Evolutionary conservation across 2,888 invertebrate species (phyloP), one percentile per base, ranked within the genome.

Genomic region (Limnephilus marmoratus): DNA sequence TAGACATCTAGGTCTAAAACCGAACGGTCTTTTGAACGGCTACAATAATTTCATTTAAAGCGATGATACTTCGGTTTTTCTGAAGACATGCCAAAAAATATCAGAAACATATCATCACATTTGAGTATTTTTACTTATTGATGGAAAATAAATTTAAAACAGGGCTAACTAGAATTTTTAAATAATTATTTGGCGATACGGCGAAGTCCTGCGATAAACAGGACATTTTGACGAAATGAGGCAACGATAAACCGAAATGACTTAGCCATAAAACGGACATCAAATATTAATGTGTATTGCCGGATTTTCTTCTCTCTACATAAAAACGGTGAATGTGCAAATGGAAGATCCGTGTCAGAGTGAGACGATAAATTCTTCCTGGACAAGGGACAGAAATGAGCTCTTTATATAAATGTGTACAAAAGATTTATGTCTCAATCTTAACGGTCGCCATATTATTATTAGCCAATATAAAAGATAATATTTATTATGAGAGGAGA

Each of bases 291-390:
- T 85, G 90, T 68, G 90, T 90, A 83, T 90, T 83, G 90, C 85
- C 68, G 24, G 90, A 89, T 37, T 68, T 80, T 90, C 49, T 83
- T 85, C 90, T 68, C 81, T 90, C 49, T 83, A 90, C 90, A 90
- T 90, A 90, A 90, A 90, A 85, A 34, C 85, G 34, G 82, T 37
- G 24, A 87, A 91, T 88, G 89, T 80, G 90, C 83, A 92, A 92
- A 92, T 92, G 92, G 92, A 92, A 92, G 91, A 92, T 92, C 80
- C 92, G 85, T 92, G 92, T 92, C 85, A 90, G 92, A 85, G 41
- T 85, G 91, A 85, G 91, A 88, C 87, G 87, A 91, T 90, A 85
- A 90, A 90, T 85, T 53, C 90, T 85, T 85, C 90, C 85, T 85
- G 90, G 83, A 85, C 88, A 89, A 5, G 85, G 90, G 85, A 85